Percentiles rank a stretch among this genome's conserved stretches.
phyloP scores from a whole-genome alignment of 2,113 vertebrate genomes.

The Cavia aperea region DNA sequence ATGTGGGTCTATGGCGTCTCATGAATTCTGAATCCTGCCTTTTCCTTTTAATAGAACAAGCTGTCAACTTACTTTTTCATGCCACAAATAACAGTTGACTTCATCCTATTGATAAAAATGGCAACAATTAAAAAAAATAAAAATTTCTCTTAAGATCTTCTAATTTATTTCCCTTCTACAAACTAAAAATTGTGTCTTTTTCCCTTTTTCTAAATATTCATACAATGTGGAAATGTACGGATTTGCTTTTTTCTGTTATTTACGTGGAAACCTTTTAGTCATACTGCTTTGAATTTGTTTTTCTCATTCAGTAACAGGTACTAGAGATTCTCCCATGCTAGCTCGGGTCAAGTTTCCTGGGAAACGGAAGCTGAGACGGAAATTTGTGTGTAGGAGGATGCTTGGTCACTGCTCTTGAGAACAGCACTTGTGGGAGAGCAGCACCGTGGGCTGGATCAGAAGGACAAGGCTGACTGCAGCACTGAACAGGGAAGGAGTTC shows the following conservation, averaged over 20 bases:
- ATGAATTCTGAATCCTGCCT: not conserved
- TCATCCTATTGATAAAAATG: not conserved
- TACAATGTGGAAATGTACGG: not conserved
- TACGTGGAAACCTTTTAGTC: not conserved
- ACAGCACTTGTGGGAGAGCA: not conserved
- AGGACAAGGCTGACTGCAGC: not conserved
- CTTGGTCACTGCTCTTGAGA: not conserved
- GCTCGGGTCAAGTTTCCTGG: constrained; percentile 25
- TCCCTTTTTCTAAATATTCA: not conserved
- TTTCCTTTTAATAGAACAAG: not conserved
- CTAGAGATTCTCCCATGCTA: not conserved
- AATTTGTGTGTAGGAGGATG: not conserved
- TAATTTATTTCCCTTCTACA: not conserved
- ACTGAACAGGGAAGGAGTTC: not conserved
- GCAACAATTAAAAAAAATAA: not conserved
- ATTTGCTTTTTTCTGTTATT: not conserved
- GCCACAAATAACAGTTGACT: not conserved
- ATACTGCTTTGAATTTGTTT: not conserved
- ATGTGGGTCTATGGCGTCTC: not conserved
- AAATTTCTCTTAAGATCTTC: not conserved
- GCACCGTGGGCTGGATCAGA: fast-evolving
- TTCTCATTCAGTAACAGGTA: not conserved
- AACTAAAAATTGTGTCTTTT: not conserved
- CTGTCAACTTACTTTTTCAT: not conserved
- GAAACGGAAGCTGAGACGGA: constrained; percentile 5